Base-by-base conservation (phyloP, 2,888 invertebrate species). In the Embidobia sp. region DNA sequence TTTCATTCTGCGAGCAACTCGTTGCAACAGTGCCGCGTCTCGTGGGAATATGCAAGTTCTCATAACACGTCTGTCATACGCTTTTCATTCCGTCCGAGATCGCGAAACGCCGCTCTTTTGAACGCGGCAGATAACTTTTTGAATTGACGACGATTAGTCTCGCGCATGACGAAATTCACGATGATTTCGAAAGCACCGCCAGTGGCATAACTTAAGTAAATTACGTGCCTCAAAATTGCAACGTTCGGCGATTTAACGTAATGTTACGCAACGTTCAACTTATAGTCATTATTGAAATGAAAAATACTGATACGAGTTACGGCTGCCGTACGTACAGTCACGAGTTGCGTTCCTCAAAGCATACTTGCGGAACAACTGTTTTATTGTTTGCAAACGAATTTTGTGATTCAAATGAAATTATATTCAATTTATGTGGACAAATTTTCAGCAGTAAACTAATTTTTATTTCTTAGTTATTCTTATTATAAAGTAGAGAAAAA, bases 31-130 rank as follows among this genome's bases (percentile, higher is more conserved):
- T 13, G 13, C 33, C 42, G 49, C 22, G 49, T 51, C 73, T 69
- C 75, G 75, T 75, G 75, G 75, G 76, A 76, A 76, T 76, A 63
- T 76, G 63, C 49, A 57, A 64, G 69, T 76, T 69, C 69, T 69
- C 76, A 70, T 76, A 76, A 64, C 57, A 64, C 57, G 76, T 76
- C 63, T 76, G 69, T 70, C 69, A 51, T 69, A 69, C 76, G 69
- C 76, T 76, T 69, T 76, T 76, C 69, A 69, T 75, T 61, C 33
- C 42, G 35, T 61, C 69, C 26, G 35, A 22, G 55, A 63, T 57
- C 75, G 57, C 42, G 67, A 59, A 59, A 66, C 67, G 4, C 27
- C 22, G 16, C 61, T 53, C 66, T 53, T 75, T 59, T 40, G 75
- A 66, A 46, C 69, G 7, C 42, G 55, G 55, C 53, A 53, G 63